Conservation (phyloP, 92 coral and sea anemone species). For the Porites divaricata region DNA sequence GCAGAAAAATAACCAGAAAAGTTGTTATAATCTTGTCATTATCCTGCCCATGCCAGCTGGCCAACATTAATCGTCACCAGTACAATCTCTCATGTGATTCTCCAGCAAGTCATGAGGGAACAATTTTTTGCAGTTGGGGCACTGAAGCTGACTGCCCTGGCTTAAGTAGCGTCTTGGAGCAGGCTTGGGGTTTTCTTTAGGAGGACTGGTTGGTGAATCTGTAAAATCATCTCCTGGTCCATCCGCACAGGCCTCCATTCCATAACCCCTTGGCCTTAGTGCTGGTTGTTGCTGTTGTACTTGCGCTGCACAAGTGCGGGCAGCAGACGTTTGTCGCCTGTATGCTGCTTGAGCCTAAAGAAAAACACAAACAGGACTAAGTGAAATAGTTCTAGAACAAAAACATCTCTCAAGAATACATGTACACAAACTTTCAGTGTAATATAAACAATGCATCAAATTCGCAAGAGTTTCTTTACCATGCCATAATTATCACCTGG, state of each 20-base stretch:
- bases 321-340: constrained; percentile 50
- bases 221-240: constrained; percentile 49
- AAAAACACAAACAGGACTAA: background rate
- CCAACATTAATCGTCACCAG: constrained; percentile 45
- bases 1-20: constrained; percentile 1
- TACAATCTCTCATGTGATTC: constrained; percentile 79
- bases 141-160: constrained; percentile 70
- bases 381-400: background rate
- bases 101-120: constrained; percentile 85
- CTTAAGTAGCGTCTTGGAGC: constrained; percentile 19
- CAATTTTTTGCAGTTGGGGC: constrained; percentile 71
- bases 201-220: constrained; percentile 39
- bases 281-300: constrained; percentile 39
- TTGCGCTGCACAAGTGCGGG: constrained; percentile 45
- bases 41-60: constrained; percentile 18
- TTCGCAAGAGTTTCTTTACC: no score
- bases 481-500: background rate
- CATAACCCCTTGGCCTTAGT: constrained; percentile 45
- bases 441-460: no score
- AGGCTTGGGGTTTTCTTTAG: constrained; percentile 37
- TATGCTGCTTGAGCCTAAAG: constrained; percentile 25
- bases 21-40: background rate
- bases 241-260: constrained; percentile 58
- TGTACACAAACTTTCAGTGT: no score
- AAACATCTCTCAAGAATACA: background rate